Conservation (phyloP, 2,797 vertebrate species). For the Tamandua tetradactyla region DNA sequence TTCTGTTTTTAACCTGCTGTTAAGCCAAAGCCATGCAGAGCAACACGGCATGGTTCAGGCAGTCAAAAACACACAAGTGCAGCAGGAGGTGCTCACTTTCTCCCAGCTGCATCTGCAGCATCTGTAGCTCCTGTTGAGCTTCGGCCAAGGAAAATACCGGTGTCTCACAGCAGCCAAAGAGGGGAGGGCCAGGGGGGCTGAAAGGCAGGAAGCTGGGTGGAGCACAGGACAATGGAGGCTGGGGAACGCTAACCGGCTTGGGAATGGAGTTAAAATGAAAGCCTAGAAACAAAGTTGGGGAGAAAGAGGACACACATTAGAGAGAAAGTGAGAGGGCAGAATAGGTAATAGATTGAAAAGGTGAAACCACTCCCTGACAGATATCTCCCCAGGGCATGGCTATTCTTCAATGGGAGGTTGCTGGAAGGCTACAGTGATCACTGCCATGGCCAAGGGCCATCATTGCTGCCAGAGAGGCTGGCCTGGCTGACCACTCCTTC, state of each 20-base stretch:
- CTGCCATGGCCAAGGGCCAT: neutral
- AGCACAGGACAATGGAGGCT: conserved; percentile 79
- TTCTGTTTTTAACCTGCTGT: neutral
- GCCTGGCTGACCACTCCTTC: neutral
- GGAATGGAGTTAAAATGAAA: conserved; percentile 85
- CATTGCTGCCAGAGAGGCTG: neutral
- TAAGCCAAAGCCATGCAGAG: conserved; percentile 64
- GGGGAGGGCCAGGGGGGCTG: conserved; percentile 58
- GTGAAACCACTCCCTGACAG: neutral
- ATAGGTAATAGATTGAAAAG: neutral
- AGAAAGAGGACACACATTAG: conserved; percentile 48
- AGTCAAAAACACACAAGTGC: conserved; percentile 14
- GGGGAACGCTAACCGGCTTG: conserved; percentile 79
- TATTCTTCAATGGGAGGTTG: neutral
- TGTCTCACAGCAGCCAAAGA: conserved; percentile 83
- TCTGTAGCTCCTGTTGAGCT: conserved; percentile 94
- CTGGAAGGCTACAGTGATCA: neutral
- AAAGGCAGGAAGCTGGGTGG: conserved; percentile 80
- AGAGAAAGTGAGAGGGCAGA: conserved; percentile 8
- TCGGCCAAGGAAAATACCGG: conserved; percentile 90
- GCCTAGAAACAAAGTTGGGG: conserved; percentile 85
- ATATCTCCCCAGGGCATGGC: neutral
- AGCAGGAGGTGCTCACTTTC: conserved; percentile 86
- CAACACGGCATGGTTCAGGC: neutral
- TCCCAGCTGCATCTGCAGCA: conserved; percentile 92